phyloP scores from a whole-genome alignment of 2,888 invertebrate genomes.

The Agrochola litura region DNA sequence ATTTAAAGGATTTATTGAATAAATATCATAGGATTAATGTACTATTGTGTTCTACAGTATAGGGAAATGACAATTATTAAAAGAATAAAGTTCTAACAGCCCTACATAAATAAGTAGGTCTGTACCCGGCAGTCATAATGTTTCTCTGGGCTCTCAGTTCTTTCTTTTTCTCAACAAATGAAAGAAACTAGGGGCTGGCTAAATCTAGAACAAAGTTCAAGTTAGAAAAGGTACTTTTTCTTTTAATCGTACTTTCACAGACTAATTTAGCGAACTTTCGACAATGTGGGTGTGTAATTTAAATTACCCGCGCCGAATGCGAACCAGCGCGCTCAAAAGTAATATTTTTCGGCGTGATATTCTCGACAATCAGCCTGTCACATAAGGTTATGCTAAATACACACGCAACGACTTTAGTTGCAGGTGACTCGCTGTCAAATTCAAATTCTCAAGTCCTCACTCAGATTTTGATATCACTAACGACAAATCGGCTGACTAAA shows the following conservation, averaged over 20 bases:
- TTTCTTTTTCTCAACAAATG: neutral
- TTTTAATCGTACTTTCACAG: neutral
- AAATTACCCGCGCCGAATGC: constrained; percentile 10
- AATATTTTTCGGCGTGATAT: constrained; percentile 16
- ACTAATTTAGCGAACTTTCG: neutral
- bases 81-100: neutral
- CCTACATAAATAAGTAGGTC: neutral
- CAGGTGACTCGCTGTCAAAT: neutral
- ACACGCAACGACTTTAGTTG: constrained; percentile 18
- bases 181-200: neutral
- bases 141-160: neutral
- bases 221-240: neutral
- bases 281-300: neutral
- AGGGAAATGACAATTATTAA: too few relatives aligned
- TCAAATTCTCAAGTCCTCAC: neutral
- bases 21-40: too few relatives aligned
- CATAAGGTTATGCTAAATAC: neutral
- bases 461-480: neutral
- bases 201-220: neutral
- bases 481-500: neutral
- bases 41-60: too few relatives aligned
- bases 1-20: neutral
- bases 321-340: neutral
- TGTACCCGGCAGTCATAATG: neutral
- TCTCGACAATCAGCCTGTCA: constrained; percentile 12